Evolutionary conservation across 2,888 invertebrate genomes (phyloP).

Genomic region (Adelphocoris suturalis): DNA sequence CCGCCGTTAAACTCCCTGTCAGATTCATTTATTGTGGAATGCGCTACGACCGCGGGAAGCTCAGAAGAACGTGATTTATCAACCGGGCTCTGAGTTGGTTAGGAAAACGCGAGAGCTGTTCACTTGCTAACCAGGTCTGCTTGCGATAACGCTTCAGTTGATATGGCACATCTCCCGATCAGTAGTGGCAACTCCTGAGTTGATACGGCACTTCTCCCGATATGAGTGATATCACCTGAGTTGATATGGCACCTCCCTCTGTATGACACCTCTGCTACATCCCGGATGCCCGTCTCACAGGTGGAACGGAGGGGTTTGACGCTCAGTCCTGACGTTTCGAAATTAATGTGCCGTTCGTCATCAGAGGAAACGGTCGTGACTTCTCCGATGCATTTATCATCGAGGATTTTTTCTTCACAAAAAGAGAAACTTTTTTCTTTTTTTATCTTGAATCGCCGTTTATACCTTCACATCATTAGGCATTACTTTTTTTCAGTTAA

Average conservation of each 20-base stretch:
- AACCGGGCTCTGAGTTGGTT: not conserved
- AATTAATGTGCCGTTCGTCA: conserved; percentile 67
- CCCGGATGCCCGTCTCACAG: not conserved
- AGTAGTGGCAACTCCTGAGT: not conserved
- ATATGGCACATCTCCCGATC: conserved; percentile 23
- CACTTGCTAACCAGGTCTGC: conserved; percentile 41
- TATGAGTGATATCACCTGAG: conserved; percentile 21
- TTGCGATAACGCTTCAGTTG: conserved; percentile 25
- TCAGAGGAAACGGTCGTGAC: conserved; percentile 59
- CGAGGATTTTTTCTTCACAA: conserved; percentile 7
- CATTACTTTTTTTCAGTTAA: not conserved
- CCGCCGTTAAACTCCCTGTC: not conserved
- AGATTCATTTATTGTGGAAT: not conserved
- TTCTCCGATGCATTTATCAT: conserved; percentile 55
- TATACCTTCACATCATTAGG: conserved; percentile 22
- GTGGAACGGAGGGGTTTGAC: conserved; percentile 7
- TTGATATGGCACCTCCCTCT: conserved; percentile 28
- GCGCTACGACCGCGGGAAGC: not conserved
- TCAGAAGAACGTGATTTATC: conserved; percentile 44
- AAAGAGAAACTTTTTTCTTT: not conserved
- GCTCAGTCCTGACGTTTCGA: conserved; percentile 56
- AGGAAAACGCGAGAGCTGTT: conserved; percentile 37
- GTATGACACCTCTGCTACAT: conserved; percentile 50
- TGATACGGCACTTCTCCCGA: conserved; percentile 1
- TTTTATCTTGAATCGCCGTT: conserved; percentile 11